Evolutionary conservation across 2,888 invertebrate species (phyloP), one percentile per base, ranked within the genome.

Genomic region (Syrphus vitripennis): DNA sequence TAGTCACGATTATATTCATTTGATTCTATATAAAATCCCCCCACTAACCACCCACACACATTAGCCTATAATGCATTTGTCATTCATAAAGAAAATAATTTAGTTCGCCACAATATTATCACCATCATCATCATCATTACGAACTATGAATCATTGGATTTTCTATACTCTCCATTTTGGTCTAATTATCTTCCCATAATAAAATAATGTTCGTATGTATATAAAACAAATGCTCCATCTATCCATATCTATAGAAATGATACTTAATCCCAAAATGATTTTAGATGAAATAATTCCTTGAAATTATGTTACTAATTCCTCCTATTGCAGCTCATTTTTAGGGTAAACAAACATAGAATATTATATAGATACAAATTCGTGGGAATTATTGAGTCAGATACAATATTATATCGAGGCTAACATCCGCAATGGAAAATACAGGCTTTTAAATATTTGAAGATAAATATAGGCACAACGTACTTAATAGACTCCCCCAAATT

Each of bases 271-370:
- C 63, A 65, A 65, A n/a, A 24, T 61, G n/a, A 24, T 29, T 29
- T 16, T 10, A 78, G 72, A 34, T 57, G 16, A 72, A 61, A 69
- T 83, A 79, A 72, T 83, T 79, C 74, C 61, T 31, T 63, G 74
- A 69, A 83, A 77, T 74, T 83, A 78, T 83, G 67, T 78, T 78
- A 78, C 63, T 78, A 78, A 83, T 78, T 72, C 61, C 69, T 78
- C 78, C 50, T 65, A 45, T 63, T 34, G 14, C 9, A 61, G 45
- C 55, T 45, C 69, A 69, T 45, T 57, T 16, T 24, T 29, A 26
- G 63, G 26, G 37, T 29, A 75, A 63, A 24, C 37, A 65, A 4
- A 24, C n/a, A n/a, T n/a, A n/a, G n/a, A n/a, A n/a, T n/a, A n/a
- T n/a, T n/a, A n/a, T n/a, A n/a, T n/a, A 50, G n/a, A 50, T 16